Base-by-base conservation (phyloP, 2,888 invertebrate species). In the Caenorhabditis virilis region DNA sequence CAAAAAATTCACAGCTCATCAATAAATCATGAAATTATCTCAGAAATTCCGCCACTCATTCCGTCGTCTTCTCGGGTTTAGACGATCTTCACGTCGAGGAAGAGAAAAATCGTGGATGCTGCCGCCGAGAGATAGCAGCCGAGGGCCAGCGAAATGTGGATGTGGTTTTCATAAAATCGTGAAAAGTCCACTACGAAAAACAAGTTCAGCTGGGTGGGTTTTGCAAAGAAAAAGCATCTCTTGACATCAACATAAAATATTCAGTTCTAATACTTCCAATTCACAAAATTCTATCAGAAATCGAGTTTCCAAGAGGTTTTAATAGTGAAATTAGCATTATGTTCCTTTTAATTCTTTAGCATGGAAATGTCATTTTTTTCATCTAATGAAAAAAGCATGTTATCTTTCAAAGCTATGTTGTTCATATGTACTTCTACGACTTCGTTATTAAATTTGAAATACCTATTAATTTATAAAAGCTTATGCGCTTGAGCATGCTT, bases 21-120 rank as follows among this genome's bases (percentile, higher is more conserved):
- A n/a, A 22, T n/a, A n/a, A 57, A 39, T 35, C 20, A 53, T 38
- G 9, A 22, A 13, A 23, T 13, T 33, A 25, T 59, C 72, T 22
- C 66, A 82, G 80, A 82, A 80, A 57, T 82, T 82, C 61, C 82
- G 81, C 43, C 74, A 78, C 35, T 78, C 78, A 11, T 82, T 82
- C 67, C 79, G 80, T 26, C 72, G 79, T 1, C 52, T 82, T 23
- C 51, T 82, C 20, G 80, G 80, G 22, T 69, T 81, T 42, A 66
- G 75, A 22, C 48, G 74, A 9, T 72, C 70, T n/a, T 51, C 66
- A n/a, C 53, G 77, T 22, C 66, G 72, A 30, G 55, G 62, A n/a
- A 47, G 77, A 20, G 74, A 76, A 43, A 78, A 78, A 54, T 67
- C 78, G 7, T 82, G 80, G 80, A 81, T 79, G 78, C 57, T 79